Percentiles rank a stretch among this genome's conserved stretches.
phyloP scores from a whole-genome alignment of 2,113 vertebrate species.

The Spizaetus ornatus region DNA sequence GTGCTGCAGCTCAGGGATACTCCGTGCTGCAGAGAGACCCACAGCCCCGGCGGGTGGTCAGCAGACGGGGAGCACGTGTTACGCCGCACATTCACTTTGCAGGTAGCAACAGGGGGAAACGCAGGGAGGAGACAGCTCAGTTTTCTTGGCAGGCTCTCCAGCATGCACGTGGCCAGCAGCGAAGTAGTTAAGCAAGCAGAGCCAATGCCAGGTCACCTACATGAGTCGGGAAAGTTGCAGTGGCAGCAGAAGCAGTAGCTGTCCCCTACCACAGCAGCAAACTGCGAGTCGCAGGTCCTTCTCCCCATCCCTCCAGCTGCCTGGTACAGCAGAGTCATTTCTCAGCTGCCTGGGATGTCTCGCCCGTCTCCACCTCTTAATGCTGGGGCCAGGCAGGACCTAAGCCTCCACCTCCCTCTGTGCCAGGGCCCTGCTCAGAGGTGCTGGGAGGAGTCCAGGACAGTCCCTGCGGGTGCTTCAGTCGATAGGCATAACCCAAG shows the following conservation, averaged over 20 bases:
- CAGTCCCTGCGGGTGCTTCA: accelerated
- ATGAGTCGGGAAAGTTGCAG: neutral
- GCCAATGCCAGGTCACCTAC: neutral
- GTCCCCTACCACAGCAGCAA: neutral
- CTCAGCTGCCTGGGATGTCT: neutral
- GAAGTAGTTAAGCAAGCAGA: neutral
- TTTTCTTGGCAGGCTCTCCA: neutral
- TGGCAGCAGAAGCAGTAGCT: neutral
- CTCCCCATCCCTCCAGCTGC: neutral
- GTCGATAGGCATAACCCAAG: neutral
- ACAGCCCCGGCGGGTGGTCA: accelerated
- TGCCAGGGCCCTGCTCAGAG: neutral
- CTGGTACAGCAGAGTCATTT: neutral
- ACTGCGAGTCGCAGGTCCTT: neutral
- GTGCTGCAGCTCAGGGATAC: neutral
- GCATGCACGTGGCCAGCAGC: accelerated
- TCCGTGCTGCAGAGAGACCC: neutral
- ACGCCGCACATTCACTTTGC: neutral
- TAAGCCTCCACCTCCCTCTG: neutral
- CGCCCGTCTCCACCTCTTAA: neutral
- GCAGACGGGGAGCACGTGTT: neutral
- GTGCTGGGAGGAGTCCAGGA: neutral
- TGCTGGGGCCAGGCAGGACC: neutral
- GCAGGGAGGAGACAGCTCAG: neutral
- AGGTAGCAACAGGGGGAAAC: neutral